phyloP scores from a whole-genome alignment of 2,113 vertebrate genomes.

The Antechinus flavipes region DNA sequence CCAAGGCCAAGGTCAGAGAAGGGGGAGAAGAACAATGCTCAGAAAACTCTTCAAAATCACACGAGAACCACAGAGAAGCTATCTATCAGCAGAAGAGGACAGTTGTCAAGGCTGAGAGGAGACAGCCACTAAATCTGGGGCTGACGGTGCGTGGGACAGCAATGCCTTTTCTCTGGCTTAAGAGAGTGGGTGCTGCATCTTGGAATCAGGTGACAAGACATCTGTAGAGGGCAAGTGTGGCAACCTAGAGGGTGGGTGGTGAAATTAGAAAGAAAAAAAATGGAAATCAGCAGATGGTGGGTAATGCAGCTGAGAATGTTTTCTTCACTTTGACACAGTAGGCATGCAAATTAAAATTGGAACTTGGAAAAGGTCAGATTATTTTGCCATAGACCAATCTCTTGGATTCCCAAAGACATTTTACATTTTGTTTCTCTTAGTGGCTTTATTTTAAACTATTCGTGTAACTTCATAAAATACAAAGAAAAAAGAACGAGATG shows the following conservation, averaged over 20 bases:
- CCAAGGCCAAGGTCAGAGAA: not conserved
- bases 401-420: not conserved
- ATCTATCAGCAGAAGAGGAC: not conserved
- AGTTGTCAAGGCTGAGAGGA: not conserved
- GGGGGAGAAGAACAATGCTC: not conserved
- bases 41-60: not conserved
- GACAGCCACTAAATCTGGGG: not conserved
- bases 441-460: constrained; percentile 34
- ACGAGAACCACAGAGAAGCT: not conserved
- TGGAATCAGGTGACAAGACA: constrained; percentile 1
- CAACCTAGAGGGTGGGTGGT: constrained; percentile 14
- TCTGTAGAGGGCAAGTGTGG: constrained; percentile 13
- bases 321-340: not conserved
- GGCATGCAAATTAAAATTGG: constrained; percentile 20
- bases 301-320: not conserved
- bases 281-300: constrained; percentile 33
- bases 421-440: constrained; percentile 23
- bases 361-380: constrained; percentile 29
- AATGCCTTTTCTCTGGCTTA: not conserved
- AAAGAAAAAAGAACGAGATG: not conserved
- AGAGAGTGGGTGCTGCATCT: not conserved
- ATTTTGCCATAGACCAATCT: constrained; percentile 6
- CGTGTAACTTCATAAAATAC: constrained; percentile 26
- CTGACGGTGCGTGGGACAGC: not conserved
- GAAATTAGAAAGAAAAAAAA: constrained; percentile 42